A percentile compares a stretch with the other conserved stretches of the same genome.
These are phyloP conservation scores for Chrysochloris asiatica DNA, from an alignment of 2,113 vertebrate genomes.

Conservation along the genomic window DNA sequence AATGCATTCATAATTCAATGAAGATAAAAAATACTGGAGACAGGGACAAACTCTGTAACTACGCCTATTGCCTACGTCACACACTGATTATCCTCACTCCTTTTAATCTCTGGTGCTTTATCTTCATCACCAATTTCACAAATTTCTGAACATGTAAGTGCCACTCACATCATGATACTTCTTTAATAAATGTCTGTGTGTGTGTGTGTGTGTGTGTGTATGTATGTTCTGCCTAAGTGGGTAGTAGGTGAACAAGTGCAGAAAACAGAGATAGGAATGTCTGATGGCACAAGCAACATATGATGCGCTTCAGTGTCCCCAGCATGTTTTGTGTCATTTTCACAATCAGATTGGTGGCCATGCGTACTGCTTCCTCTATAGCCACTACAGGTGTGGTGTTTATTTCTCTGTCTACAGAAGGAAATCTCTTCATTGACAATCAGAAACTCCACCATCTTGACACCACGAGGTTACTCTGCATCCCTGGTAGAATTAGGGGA, in stretches of 20 bases:
- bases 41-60: neutral
- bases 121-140: neutral
- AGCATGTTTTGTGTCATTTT: neutral
- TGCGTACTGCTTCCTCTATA: neutral
- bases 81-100: neutral
- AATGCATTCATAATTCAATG: neutral
- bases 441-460: neutral
- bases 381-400: neutral
- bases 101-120: neutral
- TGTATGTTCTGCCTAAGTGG: neutral
- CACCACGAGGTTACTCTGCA: neutral
- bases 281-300: neutral
- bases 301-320: neutral
- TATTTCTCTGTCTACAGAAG: neutral
- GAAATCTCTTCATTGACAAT: neutral
- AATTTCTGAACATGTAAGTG: constrained; percentile 45
- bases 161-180: neutral
- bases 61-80: neutral
- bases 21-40: neutral
- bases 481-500: neutral
- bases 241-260: neutral
- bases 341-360: neutral
- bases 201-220: neutral
- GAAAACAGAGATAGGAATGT: neutral
- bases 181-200: neutral